phyloP scores from a whole-genome alignment of 2,797 vertebrate genomes.

The Valencia hispanica region DNA sequence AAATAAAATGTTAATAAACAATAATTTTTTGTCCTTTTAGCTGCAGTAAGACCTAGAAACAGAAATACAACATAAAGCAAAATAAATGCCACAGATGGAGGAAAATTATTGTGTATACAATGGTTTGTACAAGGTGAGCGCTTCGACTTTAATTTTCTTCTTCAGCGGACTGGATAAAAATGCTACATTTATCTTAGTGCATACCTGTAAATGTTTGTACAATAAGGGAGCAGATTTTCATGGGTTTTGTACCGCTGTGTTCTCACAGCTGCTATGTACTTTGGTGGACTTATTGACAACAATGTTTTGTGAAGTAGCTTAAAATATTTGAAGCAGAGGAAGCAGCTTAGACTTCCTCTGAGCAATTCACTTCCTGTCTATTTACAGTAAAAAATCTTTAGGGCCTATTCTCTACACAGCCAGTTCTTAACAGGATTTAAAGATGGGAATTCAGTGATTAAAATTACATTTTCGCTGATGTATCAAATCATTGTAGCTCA shows the following conservation, averaged over 20 bases:
- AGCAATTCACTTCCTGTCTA: slow-evolving; percentile 41
- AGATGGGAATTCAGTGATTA: not conserved
- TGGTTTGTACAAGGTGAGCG: slow-evolving; percentile 21
- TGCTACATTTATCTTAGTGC: slow-evolving; percentile 18
- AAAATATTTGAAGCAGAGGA: slow-evolving; percentile 39
- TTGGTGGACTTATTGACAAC: slow-evolving; percentile 15
- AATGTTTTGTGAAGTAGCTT: slow-evolving; percentile 19
- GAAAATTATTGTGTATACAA: slow-evolving; percentile 1
- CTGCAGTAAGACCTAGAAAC: slow-evolving; percentile 10
- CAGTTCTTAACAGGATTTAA: not conserved
- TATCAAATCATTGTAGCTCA: not conserved
- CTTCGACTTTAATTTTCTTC: slow-evolving; percentile 24
- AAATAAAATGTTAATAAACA: slow-evolving; percentile 28
- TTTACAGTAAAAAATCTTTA: slow-evolving; percentile 10
- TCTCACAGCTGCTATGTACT: slow-evolving; percentile 18
- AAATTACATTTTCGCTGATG: not conserved
- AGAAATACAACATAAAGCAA: not conserved
- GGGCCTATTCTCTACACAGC: not conserved
- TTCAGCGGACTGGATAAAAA: slow-evolving; percentile 17
- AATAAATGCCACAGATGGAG: slow-evolving; percentile 31
- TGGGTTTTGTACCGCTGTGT: slow-evolving; percentile 7
- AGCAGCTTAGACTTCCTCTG: slow-evolving; percentile 56
- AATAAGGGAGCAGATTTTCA: slow-evolving; percentile 23
- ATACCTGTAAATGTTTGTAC: slow-evolving; percentile 16
- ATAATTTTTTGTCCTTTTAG: slow-evolving; percentile 7